These are phyloP conservation scores for Numida meleagris DNA, from an alignment of 2,113 vertebrate species.

Conservation along the genomic window DNA sequence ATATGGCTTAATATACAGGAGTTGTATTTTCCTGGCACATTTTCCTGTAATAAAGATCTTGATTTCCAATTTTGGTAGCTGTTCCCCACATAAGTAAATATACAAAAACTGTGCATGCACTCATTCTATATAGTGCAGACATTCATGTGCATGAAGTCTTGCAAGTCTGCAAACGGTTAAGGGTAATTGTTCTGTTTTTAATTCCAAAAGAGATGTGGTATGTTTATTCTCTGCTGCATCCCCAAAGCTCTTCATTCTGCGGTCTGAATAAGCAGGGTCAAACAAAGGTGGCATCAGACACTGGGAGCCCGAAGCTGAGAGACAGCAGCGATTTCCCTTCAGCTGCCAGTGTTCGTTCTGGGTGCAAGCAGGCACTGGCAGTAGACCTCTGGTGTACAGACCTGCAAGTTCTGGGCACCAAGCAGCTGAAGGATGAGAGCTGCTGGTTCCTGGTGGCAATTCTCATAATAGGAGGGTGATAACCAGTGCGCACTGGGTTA, in stretches of 20 bases:
- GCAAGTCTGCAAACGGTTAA: background rate
- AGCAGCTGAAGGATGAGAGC: background rate
- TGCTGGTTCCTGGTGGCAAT: background rate
- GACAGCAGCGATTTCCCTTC: background rate
- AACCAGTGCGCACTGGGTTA: background rate
- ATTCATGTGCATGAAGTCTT: background rate
- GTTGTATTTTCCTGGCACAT: constrained; percentile 37
- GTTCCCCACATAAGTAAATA: background rate
- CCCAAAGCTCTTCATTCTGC: background rate
- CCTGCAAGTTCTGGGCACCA: background rate
- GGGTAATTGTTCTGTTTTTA: constrained; percentile 19
- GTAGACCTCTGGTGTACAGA: background rate
- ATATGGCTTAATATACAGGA: constrained; percentile 15
- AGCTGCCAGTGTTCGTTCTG: background rate
- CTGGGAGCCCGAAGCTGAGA: background rate
- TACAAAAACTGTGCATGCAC: background rate
- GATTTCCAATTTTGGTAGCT: constrained; percentile 54
- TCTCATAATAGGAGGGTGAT: background rate
- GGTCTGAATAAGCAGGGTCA: background rate
- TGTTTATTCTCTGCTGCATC: background rate
- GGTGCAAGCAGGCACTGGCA: background rate
- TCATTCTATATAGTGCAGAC: background rate
- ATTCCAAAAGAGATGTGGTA: background rate
- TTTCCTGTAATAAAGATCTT: background rate
- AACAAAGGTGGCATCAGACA: background rate